Evolutionary conservation across 2,797 vertebrate species (phyloP), one percentile per base, ranked within the genome.

Genomic region (Selene dorsalis): DNA sequence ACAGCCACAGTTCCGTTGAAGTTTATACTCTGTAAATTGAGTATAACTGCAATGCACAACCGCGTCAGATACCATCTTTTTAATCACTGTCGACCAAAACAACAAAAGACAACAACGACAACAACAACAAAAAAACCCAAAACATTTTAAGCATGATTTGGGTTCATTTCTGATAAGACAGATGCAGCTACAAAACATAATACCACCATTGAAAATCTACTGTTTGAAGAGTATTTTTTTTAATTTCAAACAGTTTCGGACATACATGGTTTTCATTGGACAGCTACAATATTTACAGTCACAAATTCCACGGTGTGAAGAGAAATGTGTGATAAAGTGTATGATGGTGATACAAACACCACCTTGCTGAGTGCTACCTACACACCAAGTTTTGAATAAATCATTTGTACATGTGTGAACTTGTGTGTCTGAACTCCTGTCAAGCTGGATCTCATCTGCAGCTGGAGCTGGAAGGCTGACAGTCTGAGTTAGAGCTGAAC

Each of bases 391-490:
- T 83, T 77, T 81, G 58, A 84, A 83, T 84, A 77, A 66, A 77
- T 81, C 24, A 66, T 75, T 55, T 41, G 28, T 79, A 62, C 71
- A 65, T 73, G 76, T 75, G 80, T 77, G 78, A 86, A 84, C 77
- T 82, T 74, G 20, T 71, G 73, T 69, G 32, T 73, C 41, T 69
- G 28, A 70, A 67, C 45, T 48, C 61, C 69, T 85, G 80, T 90
- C 78, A 72, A 52, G 22, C 70, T 61, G 67, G 58, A 81, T 87
- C 69, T 77, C 16, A n/a, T 79, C 70, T 73, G 28, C 68, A 73
- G 75, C 69, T 80, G 75, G 50, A 79, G 77, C 80, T 67, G 80
- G 50, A 79, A 82, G 70, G 76, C 78, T 56, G 86, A 80, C 84
- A 69, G 78, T 71, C 66, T 82, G 79, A 87, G 73, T 77, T 69